Conservation (phyloP, 2,888 invertebrate genomes). For the Eristalinus aeneus region DNA sequence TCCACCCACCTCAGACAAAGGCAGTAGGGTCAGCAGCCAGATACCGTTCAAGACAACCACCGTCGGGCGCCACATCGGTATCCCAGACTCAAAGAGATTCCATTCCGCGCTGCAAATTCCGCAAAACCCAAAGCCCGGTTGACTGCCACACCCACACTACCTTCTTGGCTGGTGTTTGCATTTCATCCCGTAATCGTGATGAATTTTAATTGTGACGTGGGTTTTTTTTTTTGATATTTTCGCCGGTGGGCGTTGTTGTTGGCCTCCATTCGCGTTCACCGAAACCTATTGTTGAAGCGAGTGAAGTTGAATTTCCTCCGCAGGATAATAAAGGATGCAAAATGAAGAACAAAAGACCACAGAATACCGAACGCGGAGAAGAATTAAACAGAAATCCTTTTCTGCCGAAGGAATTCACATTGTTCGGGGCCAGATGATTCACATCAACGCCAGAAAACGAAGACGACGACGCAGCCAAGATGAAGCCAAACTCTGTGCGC, state of each 20-base stretch:
- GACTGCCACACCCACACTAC: constrained; percentile 45
- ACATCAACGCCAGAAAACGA: constrained; percentile 62
- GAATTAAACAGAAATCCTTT: constrained; percentile 33
- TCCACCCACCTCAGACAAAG: not conserved
- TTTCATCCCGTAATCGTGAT: constrained; percentile 68
- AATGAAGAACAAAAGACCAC: not conserved
- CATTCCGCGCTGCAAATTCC: constrained; percentile 28
- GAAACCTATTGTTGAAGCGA: constrained; percentile 58
- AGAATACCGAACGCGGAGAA: not conserved
- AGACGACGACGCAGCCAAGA: not conserved
- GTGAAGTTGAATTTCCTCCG: constrained; percentile 69
- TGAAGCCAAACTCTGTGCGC: constrained; percentile 14
- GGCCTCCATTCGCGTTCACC: constrained; percentile 31
- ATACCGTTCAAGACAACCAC: not conserved
- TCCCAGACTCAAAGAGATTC: constrained; percentile 12
- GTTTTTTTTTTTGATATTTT: constrained; percentile 31
- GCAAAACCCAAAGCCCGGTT: not conserved
- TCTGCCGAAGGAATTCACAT: constrained; percentile 33
- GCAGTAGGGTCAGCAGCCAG: not conserved
- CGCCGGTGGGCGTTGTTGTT: constrained; percentile 6
- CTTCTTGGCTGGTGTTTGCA: constrained; percentile 54
- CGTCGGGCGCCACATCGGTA: not conserved
- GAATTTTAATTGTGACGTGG: constrained; percentile 70
- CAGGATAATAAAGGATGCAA: constrained; percentile 51
- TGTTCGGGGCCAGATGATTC: constrained; percentile 66